These are phyloP conservation scores for Cecidostiba fungosa DNA, from an alignment of 2,888 invertebrate genomes.

Conservation along the genomic window DNA sequence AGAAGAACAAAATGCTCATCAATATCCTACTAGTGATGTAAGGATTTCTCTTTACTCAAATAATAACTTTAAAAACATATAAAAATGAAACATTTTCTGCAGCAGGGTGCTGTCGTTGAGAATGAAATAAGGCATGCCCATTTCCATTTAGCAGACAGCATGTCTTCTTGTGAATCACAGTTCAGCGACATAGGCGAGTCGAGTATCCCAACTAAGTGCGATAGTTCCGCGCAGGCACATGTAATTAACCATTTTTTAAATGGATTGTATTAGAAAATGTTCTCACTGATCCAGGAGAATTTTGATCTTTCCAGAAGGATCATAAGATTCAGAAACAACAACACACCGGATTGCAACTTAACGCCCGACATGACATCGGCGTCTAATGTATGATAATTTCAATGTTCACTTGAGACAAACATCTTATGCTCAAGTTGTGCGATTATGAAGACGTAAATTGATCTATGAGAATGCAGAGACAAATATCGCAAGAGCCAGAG, in stretches of 20 bases:
- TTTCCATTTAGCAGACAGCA: constrained; percentile 72
- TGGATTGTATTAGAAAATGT: constrained; percentile 5
- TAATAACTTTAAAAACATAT: constrained; percentile 33
- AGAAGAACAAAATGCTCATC: constrained; percentile 69
- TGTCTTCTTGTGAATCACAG: constrained; percentile 73
- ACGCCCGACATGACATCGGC: constrained; percentile 74
- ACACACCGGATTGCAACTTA: constrained; percentile 76
- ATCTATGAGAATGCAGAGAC: neutral
- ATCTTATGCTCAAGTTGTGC: neutral
- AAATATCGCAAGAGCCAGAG: constrained; percentile 21
- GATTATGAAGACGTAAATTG: constrained; percentile 12
- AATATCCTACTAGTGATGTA: constrained; percentile 70
- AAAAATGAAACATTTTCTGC: constrained; percentile 47
- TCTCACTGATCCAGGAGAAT: neutral
- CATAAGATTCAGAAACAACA: constrained; percentile 77
- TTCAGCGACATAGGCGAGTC: constrained; percentile 73
- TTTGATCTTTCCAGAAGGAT: constrained; percentile 72
- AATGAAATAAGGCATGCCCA: constrained; percentile 72
- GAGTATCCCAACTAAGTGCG: constrained; percentile 71
- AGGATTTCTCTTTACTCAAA: constrained; percentile 65
- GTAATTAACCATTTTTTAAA: constrained; percentile 64
- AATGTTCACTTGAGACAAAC: constrained; percentile 1
- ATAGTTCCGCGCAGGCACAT: constrained; percentile 72
- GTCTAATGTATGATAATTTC: constrained; percentile 66
- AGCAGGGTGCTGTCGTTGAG: constrained; percentile 66